A percentile compares a stretch with the other conserved stretches of the same genome.
Conservation (phyloP, 30 jellyfish, hydroid and myxozoan species). For the Hydractinia echinata region DNA sequence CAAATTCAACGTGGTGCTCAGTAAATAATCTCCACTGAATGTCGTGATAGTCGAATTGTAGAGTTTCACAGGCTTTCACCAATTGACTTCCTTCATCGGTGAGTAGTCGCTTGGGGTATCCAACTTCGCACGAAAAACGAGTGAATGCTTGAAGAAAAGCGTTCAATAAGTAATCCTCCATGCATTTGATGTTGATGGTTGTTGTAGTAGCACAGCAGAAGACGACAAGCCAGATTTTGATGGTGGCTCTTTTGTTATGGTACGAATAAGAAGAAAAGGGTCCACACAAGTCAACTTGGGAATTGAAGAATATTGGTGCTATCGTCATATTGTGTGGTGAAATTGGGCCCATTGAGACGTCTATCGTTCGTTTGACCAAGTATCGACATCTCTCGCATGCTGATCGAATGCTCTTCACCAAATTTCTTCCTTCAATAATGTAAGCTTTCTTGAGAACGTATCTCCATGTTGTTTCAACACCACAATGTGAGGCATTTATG, state of each 20-base stretch:
- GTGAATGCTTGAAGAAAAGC: constrained; percentile 18
- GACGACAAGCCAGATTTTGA: constrained; percentile 7
- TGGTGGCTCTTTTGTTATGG: constrained; percentile 8
- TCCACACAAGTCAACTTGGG: constrained; percentile 23
- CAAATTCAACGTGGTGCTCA: constrained; percentile 15
- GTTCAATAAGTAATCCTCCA: constrained; percentile 4
- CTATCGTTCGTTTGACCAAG: neutral
- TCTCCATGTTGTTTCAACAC: constrained; percentile 16
- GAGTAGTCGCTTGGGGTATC: constrained; percentile 24
- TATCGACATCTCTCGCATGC: constrained; percentile 24
- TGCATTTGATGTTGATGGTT: neutral
- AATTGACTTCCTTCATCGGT: neutral
- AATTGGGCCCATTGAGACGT: constrained; percentile 12
- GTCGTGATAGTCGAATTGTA: neutral
- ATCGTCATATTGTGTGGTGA: neutral
- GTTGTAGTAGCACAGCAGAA: constrained; percentile 11
- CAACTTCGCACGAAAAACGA: constrained; percentile 13
- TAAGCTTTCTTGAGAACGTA: constrained; percentile 16
- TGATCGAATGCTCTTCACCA: neutral
- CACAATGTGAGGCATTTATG: neutral
- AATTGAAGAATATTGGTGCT: neutral
- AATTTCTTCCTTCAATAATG: constrained; percentile 21
- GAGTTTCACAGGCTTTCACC: neutral
- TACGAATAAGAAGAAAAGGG: neutral
- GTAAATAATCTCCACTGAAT: neutral